Percentiles rank a stretch among this genome's conserved stretches.
Evolutionary conservation across 2,888 invertebrate species (phyloP).

Genomic region (Creontiades dilutus): DNA sequence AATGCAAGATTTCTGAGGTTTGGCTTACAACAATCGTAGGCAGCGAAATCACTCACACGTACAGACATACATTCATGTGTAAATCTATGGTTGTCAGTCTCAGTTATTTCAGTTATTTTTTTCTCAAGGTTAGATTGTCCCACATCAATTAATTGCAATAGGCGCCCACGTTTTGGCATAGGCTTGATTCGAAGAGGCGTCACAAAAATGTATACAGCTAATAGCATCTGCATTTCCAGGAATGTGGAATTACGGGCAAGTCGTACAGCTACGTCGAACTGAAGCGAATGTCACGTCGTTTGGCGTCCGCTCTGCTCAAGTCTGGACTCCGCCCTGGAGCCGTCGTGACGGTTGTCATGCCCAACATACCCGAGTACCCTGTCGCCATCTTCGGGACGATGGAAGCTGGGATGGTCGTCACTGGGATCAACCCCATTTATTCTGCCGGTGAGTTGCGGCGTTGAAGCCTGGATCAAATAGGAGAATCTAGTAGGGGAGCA

Average conservation of each 20-base stretch:
- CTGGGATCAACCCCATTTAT: conserved; percentile 88
- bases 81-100: no score
- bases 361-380: conserved; percentile 88
- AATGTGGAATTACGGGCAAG: conserved; percentile 85
- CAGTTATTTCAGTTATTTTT: no score
- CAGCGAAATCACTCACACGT: no score
- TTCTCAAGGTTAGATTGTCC: no score
- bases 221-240: conserved; percentile 79
- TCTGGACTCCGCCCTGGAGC: conserved; percentile 84
- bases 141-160: no score
- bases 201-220: no score
- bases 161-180: no score
- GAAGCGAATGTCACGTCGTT: conserved; percentile 83
- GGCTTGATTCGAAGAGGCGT: no score
- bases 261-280: conserved; percentile 86
- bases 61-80: no score
- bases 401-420: conserved; percentile 85
- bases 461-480: neutral
- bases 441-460: conserved; percentile 79
- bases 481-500: no score
- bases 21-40: no score
- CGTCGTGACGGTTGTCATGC: conserved; percentile 85
- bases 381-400: conserved; percentile 84
- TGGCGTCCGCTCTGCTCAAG: conserved; percentile 84
- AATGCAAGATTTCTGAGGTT: no score